A percentile compares a stretch with the other conserved stretches of the same genome.
phyloP scores from a whole-genome alignment of 2,113 vertebrate genomes.

The Ptychochromis oligacanthus region DNA sequence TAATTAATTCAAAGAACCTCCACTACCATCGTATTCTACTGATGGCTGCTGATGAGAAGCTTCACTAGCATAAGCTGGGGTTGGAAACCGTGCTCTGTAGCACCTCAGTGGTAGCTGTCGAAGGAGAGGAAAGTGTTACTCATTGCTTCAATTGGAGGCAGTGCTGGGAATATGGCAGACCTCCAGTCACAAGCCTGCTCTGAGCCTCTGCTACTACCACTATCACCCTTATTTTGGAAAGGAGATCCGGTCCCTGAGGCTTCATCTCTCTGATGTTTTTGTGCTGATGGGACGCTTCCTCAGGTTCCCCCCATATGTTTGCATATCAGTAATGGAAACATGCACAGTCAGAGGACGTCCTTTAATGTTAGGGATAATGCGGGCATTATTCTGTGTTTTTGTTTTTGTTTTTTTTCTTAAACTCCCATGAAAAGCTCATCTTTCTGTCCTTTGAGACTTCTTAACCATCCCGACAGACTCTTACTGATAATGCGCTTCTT shows the following conservation, averaged over 20 bases:
- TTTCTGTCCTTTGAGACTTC: not conserved
- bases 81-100: constrained; percentile 7
- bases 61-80: constrained; percentile 1
- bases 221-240: constrained; percentile 61
- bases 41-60: constrained; percentile 17
- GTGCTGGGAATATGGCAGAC: constrained; percentile 36
- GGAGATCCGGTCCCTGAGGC: constrained; percentile 29
- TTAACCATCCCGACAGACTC: not conserved
- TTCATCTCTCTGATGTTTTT: constrained; percentile 43
- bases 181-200: constrained; percentile 8
- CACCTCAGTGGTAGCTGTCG: constrained; percentile 12
- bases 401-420: fast-evolving
- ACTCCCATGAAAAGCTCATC: not conserved
- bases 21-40: not conserved
- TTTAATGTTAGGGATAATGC: not conserved
- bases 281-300: constrained; percentile 46
- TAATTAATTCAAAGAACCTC: constrained; percentile 31
- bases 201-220: constrained; percentile 21
- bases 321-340: constrained; percentile 41
- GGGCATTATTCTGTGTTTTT: not conserved
- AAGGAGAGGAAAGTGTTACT: constrained; percentile 53
- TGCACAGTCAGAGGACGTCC: constrained; percentile 30
- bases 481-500: not conserved
- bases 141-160: constrained; percentile 18
- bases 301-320: constrained; percentile 43